Percentiles rank a stretch among this genome's conserved stretches.
These are phyloP conservation scores for Cariama cristata DNA, from an alignment of 2,113 vertebrate genomes.

Conservation along the genomic window DNA sequence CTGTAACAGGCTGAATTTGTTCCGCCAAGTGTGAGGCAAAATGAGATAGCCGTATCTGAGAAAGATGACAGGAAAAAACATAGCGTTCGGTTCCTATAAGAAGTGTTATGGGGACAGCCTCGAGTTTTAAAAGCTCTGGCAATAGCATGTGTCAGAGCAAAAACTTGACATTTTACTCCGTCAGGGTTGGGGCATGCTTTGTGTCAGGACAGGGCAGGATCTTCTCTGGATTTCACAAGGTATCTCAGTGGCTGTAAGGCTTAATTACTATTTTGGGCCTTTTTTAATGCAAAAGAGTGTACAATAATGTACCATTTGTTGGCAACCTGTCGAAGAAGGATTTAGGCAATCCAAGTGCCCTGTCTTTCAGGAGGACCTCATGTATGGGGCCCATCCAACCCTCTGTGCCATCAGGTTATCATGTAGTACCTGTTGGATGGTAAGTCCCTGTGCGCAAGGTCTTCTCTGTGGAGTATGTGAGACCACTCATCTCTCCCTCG, in stretches of 20 bases:
- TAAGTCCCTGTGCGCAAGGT: neutral
- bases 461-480: neutral
- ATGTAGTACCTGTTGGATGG: neutral
- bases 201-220: neutral
- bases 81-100: neutral
- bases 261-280: neutral
- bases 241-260: neutral
- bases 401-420: neutral
- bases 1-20: neutral
- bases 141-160: neutral
- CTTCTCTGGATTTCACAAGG: neutral
- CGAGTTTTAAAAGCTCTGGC: neutral
- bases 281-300: neutral
- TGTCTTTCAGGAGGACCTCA: neutral
- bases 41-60: neutral
- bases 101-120: neutral
- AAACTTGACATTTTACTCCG: neutral
- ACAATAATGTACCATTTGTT: neutral
- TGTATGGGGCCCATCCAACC: neutral
- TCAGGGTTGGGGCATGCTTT: fast-evolving
- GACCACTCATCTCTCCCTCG: neutral
- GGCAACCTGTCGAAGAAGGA: neutral
- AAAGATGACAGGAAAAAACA: neutral
- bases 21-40: neutral
- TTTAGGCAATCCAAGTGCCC: neutral